phyloP scores from a whole-genome alignment of 2,113 vertebrate genomes.

The Gambusia holbrooki region DNA sequence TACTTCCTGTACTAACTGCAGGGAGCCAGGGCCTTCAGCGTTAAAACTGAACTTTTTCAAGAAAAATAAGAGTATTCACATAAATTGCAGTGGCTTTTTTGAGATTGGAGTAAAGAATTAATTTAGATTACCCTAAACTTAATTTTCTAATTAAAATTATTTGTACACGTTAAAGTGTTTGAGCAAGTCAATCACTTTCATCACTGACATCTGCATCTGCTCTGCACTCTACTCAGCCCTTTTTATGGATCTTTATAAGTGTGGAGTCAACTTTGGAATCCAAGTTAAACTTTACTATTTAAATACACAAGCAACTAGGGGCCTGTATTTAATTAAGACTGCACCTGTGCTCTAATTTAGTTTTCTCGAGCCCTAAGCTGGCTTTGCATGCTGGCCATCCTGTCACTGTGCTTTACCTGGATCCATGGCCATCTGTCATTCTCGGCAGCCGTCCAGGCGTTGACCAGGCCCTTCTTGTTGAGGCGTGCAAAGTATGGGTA shows the following conservation, averaged over 20 bases:
- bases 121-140: neutral
- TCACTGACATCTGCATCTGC: conserved; percentile 32
- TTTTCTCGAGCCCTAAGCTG: neutral
- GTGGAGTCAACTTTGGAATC: neutral
- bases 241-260: too few species aligned
- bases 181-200: neutral
- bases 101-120: too few species aligned
- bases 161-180: neutral
- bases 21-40: too few species aligned
- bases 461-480: conserved; percentile 98
- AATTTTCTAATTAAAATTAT: neutral
- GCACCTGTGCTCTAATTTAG: conserved; percentile 15
- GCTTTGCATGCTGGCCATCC: conserved; percentile 9
- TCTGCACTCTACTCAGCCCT: neutral
- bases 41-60: too few species aligned
- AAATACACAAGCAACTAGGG: neutral
- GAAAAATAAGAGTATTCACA: too few species aligned
- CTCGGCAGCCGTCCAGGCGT: conserved; percentile 98
- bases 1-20: too few species aligned
- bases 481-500: conserved; percentile 97
- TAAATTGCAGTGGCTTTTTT: too few species aligned
- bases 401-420: conserved; percentile 87
- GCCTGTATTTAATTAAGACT: conserved; percentile 12
- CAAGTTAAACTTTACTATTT: conserved; percentile 3
- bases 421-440: conserved; percentile 99